Percentiles rank a stretch among this genome's conserved stretches.
Conservation (phyloP, 2,113 vertebrate species). For the Coturnix japonica region DNA sequence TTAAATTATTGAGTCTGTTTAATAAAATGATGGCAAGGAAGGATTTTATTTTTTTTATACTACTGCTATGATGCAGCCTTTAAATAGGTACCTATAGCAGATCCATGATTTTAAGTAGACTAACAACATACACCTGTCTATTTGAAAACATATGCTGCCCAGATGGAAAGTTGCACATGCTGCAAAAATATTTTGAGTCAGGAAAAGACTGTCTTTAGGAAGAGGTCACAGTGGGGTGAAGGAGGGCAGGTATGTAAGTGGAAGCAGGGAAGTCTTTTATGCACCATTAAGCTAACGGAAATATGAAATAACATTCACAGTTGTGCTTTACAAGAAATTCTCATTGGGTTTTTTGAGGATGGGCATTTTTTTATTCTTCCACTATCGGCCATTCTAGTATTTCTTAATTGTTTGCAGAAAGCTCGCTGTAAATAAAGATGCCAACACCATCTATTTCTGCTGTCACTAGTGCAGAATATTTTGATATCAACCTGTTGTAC, state of each 20-base stretch:
- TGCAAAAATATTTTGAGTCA: slow-evolving; percentile 40
- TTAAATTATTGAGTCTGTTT: not conserved
- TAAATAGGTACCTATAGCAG: slow-evolving; percentile 38
- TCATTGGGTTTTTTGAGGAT: not conserved
- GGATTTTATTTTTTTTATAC: not conserved
- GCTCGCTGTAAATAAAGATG: not conserved
- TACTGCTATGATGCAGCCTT: slow-evolving; percentile 8
- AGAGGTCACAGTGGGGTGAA: slow-evolving; percentile 49
- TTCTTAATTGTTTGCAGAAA: not conserved
- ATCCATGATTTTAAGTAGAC: slow-evolving; percentile 32
- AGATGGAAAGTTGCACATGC: slow-evolving; percentile 55
- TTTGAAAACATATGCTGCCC: slow-evolving; percentile 56
- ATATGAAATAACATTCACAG: slow-evolving; percentile 15
- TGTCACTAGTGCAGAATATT: not conserved
- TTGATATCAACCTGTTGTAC: not conserved
- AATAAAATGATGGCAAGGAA: not conserved
- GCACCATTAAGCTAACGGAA: slow-evolving; percentile 45
- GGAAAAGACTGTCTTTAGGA: slow-evolving; percentile 41
- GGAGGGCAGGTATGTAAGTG: slow-evolving; percentile 44
- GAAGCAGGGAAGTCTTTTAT: slow-evolving; percentile 53
- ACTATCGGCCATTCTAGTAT: not conserved
- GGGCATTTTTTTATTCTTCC: not conserved
- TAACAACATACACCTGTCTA: slow-evolving; percentile 62
- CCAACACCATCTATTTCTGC: not conserved
- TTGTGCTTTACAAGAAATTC: slow-evolving; percentile 13